These are phyloP conservation scores for Dicerorhinus sumatrensis DNA, from an alignment of 2,113 vertebrate genomes.

Conservation along the genomic window DNA sequence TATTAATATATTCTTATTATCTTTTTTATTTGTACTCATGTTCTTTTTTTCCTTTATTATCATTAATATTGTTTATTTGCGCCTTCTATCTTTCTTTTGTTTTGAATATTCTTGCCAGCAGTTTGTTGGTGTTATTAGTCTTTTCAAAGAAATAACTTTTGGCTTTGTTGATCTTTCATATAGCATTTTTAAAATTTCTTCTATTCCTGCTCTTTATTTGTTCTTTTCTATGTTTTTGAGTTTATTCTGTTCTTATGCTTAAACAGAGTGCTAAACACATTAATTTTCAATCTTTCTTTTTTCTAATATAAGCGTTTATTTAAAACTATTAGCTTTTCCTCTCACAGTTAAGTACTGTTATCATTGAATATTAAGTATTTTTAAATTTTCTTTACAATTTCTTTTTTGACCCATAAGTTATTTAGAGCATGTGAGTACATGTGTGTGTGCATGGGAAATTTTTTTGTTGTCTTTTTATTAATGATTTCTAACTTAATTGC, in stretches of 20 bases:
- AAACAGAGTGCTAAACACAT: neutral
- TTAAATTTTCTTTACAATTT: neutral
- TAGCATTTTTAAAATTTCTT: neutral
- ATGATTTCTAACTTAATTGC: constrained; percentile 13
- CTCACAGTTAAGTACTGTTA: neutral
- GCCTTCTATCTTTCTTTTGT: neutral
- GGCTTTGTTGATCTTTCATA: neutral
- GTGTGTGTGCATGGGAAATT: neutral
- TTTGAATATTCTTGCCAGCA: neutral
- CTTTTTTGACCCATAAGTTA: neutral
- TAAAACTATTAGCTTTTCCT: neutral
- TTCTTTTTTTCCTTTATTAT: neutral
- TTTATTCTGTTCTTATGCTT: neutral
- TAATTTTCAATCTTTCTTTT: neutral
- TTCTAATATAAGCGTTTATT: neutral
- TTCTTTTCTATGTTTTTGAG: neutral
- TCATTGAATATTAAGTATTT: neutral
- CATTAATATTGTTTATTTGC: neutral
- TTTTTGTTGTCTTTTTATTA: neutral
- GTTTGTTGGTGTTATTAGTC: neutral
- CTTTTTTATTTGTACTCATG: neutral
- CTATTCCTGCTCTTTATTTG: neutral
- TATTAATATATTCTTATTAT: neutral
- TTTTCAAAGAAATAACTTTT: constrained; percentile 19
- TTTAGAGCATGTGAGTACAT: neutral